Base-by-base conservation (phyloP, 2,797 vertebrate genomes). In the Astyanax mexicanus region DNA sequence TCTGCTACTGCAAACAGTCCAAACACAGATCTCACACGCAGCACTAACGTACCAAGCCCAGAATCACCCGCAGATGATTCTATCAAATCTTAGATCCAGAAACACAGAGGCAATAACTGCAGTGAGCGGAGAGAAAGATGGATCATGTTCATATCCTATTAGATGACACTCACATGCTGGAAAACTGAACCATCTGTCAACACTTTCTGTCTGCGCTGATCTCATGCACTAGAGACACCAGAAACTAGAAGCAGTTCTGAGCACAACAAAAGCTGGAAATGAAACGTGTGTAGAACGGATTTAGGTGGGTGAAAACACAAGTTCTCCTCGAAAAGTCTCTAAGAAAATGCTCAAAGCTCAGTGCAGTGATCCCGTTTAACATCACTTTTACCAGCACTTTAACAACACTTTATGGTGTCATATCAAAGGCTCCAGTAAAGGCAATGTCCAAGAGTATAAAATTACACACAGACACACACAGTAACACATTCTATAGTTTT, bases 141-240 rank as follows among this genome's bases (percentile, higher is more conserved):
- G 54, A 80, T 80, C 21, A 55, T 52, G 68, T 61, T 76, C 29
- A 62, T 71, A 72, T 61, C 40, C 45, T 54, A 35, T 27, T 35
- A 72, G 68, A 75, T 47, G 58, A 69, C 72, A 74, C 61, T 72
- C 68, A 72, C 64, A 80, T 61, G 68, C 51, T 52, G 29, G 42
- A 65, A 71, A 47, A 72, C 27, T 4, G 25, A 52, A 68, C 62
- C 61, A 80, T 75, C 73, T 49, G 58, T 75, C 58, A 65, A 75
- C 58, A 75, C 27, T 75, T 75, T 49, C 66, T 54, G n/a, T 67
- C 52, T 72, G 61, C 17, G 37, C 35, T 76, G 74, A 76, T 69
- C 19, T 71, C 61, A 57, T n/a, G 68, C 17, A 52, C 66, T 58
- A 77, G 47, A 62, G 47, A 66, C 3, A 51, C n/a, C n/a, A 32